phyloP scores from a whole-genome alignment of 2,797 vertebrate species.

The Cephalopachus bancanus region DNA sequence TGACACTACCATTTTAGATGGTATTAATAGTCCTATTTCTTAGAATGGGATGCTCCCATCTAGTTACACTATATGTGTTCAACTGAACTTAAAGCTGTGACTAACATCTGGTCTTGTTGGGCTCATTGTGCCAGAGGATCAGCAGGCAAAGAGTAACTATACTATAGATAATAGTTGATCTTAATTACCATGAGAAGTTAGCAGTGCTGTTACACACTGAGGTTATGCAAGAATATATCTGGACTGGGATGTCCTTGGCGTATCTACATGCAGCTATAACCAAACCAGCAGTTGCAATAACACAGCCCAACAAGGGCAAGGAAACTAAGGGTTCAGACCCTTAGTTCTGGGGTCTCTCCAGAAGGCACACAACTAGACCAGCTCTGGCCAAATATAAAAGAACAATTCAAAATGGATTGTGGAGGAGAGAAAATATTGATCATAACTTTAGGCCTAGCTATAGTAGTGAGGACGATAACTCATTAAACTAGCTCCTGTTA shows the following conservation, averaged over 20 bases:
- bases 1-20: not conserved
- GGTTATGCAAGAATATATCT: not conserved
- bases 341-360: not conserved
- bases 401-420: not conserved
- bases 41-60: not conserved
- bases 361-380: not conserved
- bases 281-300: not conserved
- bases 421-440: not conserved
- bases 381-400: not conserved
- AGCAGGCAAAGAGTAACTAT: not conserved
- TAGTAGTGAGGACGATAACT: not conserved
- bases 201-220: not conserved
- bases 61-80: not conserved
- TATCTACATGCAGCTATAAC: not conserved
- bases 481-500: not conserved
- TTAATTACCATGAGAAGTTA: not conserved
- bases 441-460: not conserved
- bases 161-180: not conserved
- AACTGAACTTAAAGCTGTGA: not conserved
- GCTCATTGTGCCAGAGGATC: not conserved
- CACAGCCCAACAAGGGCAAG: not conserved
- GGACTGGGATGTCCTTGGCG: no score
- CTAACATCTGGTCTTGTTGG: not conserved
- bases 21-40: not conserved
- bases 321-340: accelerated